Evolutionary conservation across 2,113 vertebrate species (phyloP).

Genomic region (Apaloderma vittatum): DNA sequence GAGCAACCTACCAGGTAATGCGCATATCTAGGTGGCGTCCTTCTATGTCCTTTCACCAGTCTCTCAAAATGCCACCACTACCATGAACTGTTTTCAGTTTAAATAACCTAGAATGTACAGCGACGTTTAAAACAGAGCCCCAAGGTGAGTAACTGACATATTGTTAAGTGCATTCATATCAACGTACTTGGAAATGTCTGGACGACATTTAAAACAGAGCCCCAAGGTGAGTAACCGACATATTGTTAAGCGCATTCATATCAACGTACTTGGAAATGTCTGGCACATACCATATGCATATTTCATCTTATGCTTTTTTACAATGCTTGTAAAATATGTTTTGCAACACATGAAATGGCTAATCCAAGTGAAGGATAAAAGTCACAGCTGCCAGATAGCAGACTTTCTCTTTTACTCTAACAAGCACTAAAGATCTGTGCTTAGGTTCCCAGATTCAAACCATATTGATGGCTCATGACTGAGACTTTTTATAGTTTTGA

Average conservation of each 20-base stretch:
- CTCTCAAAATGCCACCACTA: background rate
- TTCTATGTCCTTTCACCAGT: background rate
- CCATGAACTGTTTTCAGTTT: background rate
- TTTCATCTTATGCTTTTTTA: background rate
- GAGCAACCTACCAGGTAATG: background rate
- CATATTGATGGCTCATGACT: background rate
- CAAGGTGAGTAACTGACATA: background rate
- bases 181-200: background rate
- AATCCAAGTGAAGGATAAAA: conserved; percentile 2
- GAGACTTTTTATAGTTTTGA: background rate
- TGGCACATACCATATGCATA: background rate
- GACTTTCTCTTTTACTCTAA: background rate
- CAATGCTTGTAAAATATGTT: background rate
- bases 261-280: background rate
- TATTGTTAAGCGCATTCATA: background rate
- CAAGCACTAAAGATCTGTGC: background rate
- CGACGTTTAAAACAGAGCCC: background rate
- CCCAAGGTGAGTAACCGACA: background rate
- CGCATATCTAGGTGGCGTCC: background rate
- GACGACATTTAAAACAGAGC: background rate
- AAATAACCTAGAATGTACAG: background rate
- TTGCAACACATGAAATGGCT: background rate
- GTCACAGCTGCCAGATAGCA: background rate
- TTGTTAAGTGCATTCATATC: background rate
- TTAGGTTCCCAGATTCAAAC: background rate